Base-by-base conservation (phyloP, 2,113 vertebrate species). In the Piprites chloris region DNA sequence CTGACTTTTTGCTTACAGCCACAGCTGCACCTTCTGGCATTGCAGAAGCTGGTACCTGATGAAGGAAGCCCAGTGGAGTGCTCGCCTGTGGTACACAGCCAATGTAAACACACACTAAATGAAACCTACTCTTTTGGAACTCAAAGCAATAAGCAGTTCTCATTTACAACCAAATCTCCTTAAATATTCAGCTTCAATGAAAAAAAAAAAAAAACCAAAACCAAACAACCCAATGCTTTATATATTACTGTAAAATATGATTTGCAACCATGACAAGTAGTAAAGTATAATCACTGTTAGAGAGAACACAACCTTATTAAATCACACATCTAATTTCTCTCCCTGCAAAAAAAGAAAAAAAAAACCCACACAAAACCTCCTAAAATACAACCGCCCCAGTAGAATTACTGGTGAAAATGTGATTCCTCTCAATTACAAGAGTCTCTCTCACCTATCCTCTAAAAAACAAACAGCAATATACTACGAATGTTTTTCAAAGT, bases 181-280 rank as follows among this genome's bases (percentile, higher is more conserved):
- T 32, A 74, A 85, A 73, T 3, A 26, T 62, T 27, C 46, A 37
- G 26, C 32, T 75, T 52, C 56, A 75, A 33, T 24, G 3, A 30
- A 63, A 65, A 71, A 67, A 41, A 65, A 61, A 12, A 23, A 46
- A 46, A 46, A 19, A 19, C 5, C 46, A 15, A 15, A 15, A 42
- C 16, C 6, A 44, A 33, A 10, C 20, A 46, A 2, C 1, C 6
- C 14, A 75, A 3, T 1, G 3, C 4, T 68, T 56, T 75, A 56
- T 41, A 75, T 21, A 62, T 28, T 71, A 82, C 11, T 59, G 30
- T 46, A 89, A 67, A 30, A 1, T 15, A 88, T 50, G 30, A 63
- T 16, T 87, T 81, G 55, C 33, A 72, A 20, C 16, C 23, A 13
- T 9, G 6, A 74, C 22, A 42, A 50, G 24, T 23, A 73, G 23